Evolutionary conservation across 2,888 invertebrate genomes (phyloP).

Genomic region (Thecocarcelia acutangulata): DNA sequence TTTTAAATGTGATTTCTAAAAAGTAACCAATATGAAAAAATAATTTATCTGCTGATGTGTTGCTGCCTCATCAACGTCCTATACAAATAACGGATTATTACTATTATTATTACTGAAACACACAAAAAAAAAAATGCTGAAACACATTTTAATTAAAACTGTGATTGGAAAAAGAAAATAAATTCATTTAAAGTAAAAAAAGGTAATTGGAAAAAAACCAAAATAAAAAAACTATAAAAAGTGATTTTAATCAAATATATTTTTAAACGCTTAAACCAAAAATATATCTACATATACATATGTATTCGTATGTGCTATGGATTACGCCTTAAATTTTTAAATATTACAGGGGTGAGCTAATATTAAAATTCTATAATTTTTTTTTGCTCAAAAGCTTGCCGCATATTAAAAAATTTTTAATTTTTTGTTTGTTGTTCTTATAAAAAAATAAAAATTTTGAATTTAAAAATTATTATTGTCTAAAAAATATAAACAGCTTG

Average conservation of each 20-base stretch:
- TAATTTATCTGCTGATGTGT: not conserved
- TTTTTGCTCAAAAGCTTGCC: too few relatives aligned
- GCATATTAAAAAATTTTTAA: too few relatives aligned
- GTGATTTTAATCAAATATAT: conserved; percentile 3
- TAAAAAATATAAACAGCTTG: too few relatives aligned
- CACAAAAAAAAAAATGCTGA: conserved; percentile 51
- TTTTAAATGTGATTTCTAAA: conserved; percentile 62
- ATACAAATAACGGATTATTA: conserved; percentile 49
- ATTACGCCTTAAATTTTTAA: conserved; percentile 24
- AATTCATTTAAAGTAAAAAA: conserved; percentile 43
- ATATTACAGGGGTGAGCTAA: conserved; percentile 30
- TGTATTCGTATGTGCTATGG: conserved; percentile 11
- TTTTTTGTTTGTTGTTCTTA: too few relatives aligned
- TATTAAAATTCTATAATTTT: not conserved
- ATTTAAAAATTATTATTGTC: too few relatives aligned
- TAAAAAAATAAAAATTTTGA: too few relatives aligned
- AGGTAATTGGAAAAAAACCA: conserved; percentile 50
- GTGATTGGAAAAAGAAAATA: conserved; percentile 50
- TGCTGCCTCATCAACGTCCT: conserved; percentile 38
- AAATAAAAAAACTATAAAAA: conserved; percentile 20
- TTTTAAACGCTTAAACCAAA: too few relatives aligned
- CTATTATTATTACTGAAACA: not conserved
- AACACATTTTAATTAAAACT: conserved; percentile 54
- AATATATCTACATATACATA: too few relatives aligned
- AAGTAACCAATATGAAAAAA: conserved; percentile 46